Evolutionary conservation across 2,797 vertebrate species (phyloP), one percentile per base, ranked within the genome.

Genomic region (Lophius americanus): DNA sequence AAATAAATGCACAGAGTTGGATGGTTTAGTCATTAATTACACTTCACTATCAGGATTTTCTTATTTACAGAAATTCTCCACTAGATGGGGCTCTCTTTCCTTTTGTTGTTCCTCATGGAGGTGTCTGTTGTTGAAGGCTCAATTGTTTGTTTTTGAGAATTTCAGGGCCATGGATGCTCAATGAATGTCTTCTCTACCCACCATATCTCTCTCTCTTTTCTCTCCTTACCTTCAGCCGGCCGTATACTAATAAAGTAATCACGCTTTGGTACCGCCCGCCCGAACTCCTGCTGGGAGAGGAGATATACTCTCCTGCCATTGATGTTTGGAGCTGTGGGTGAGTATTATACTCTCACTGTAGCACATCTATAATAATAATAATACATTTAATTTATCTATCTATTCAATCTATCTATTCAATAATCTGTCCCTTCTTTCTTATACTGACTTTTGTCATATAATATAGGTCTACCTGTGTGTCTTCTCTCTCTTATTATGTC

Each of bases 271-370:
- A 99, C 90, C 96, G 98, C 32, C 98, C 98, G 10, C 98, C 98
- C 1, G 98, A 99, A 50, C 67, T 93, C 3, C 85, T 92, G 76
- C 79, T 92, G 73, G 90, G 89, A 32, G 90, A 84, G 63, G 98
- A 99, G 76, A 94, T 96, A 49, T 99, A 99, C 73, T 96, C 96
- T 32, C 98, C 98, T 6, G 98, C 98, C 78, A 99, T 99, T 47
- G 98, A 99, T 14, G 98, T 99, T 12, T 99, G 98, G 98, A 99
- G 98, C 85, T 99, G 98, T 83, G 98, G 98, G 98, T 99, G 89
- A 96, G 97, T 88, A 48, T 5, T 9, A 38, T 8, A 2, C 14
- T 4, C 47, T 38, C 4, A 38, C 10, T 3, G 32, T 5, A 14
- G 11, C 13, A 9, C 2, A 37, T 50, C 4, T n/a, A n/a, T n/a